These are phyloP conservation scores for Lepidostoma basale DNA, from an alignment of 1,140 invertebrate genomes.

Conservation along the genomic window DNA sequence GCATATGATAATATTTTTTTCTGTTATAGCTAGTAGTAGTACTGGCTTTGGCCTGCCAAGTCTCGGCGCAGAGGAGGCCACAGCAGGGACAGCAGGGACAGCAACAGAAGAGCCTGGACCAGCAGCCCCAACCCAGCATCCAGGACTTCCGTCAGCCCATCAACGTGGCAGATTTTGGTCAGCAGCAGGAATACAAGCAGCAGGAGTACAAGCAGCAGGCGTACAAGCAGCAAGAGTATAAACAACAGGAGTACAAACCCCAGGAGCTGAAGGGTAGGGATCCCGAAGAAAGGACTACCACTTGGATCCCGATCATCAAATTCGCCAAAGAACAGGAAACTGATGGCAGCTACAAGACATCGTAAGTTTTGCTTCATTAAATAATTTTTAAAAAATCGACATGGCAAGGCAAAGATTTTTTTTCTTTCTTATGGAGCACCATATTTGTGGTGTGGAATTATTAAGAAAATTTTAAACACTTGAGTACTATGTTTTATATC, in stretches of 20 bases:
- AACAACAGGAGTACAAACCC: constrained; percentile 48
- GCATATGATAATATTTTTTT: constrained; percentile 16
- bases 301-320: constrained; percentile 76
- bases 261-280: constrained; percentile 47
- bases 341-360: constrained; percentile 79
- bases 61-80: constrained; percentile 36
- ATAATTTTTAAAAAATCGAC: too few species aligned
- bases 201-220: constrained; percentile 16
- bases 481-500: too few species aligned
- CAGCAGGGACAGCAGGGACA: constrained; percentile 48
- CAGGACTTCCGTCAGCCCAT: constrained; percentile 50
- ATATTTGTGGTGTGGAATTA: too few species aligned
- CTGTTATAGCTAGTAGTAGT: constrained; percentile 32
- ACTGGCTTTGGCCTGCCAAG: constrained; percentile 29
- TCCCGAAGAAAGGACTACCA: constrained; percentile 62
- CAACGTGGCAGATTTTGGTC: constrained; percentile 38
- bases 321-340: constrained; percentile 81
- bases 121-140: constrained; percentile 52
- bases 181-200: constrained; percentile 52
- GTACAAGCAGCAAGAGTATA: constrained; percentile 28
- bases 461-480: too few species aligned
- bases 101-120: constrained; percentile 43
- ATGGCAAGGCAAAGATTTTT: too few species aligned
- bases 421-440: too few species aligned
- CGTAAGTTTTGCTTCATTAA: too few species aligned